Base-by-base conservation (phyloP, 2,113 vertebrate species). In the Tonatia bakeri region DNA sequence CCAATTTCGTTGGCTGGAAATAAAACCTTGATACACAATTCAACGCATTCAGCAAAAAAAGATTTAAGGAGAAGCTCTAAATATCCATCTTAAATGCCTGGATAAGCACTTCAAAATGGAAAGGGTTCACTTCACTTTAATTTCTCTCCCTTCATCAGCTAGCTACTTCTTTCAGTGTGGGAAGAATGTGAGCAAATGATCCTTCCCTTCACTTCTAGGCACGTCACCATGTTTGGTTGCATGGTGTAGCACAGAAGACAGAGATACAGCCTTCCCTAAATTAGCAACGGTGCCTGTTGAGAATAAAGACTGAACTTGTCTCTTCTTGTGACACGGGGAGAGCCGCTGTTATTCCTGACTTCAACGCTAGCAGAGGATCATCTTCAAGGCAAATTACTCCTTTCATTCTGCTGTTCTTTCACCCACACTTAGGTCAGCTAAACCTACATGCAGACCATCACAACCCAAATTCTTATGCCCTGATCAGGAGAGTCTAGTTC, bases 61-160 rank as follows among this genome's bases (percentile, higher is more conserved):
- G 10, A 69, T 15, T n/a, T 56, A 38, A 87, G 28, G 15, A 88
- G 28, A 81, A 72, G 26, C 69, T 65, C 59, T 83, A 82, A 13
- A 36, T 88, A 67, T 82, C 31, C 77, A 65, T 22, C 19, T 17
- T 91, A 36, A 96, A 64, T 69, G 28, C n/a, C 33, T 31, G 1
- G 47, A 70, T 19, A 26, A 90, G 11, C 36, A 24, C 22, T 94
- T 87, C 77, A 65, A 73, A 75, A 73, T 33, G 14, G 40, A 87
- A 77, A 79, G 26, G 24, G 13, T 26, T 50, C 67, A 52, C 43
- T 28, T 59, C 59, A 40, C 56, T 72, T 83, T 45, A 28, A 28
- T 40, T 59, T 52, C 52, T 90, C 45, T 75, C 6, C 89, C 50
- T 50, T 82, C 8, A 5, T 61, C 40, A 14, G 61, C 31, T 7